Conservation (phyloP, 2,888 invertebrate species). For the Ligdia adustata region DNA sequence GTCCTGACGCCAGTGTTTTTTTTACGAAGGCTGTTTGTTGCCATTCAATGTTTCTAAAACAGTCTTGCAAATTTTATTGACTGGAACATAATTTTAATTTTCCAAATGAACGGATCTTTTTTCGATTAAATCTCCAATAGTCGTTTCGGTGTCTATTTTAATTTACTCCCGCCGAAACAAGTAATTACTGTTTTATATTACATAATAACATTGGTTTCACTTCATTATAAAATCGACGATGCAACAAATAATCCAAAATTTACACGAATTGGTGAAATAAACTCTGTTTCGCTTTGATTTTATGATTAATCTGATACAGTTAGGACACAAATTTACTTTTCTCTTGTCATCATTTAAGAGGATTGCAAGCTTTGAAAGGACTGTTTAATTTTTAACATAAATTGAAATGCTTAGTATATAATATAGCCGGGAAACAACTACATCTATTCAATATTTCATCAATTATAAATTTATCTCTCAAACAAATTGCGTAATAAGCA, state of each 20-base stretch:
- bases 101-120: not conserved
- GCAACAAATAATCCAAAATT: constrained; percentile 8
- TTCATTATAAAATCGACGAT: constrained; percentile 9
- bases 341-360: constrained; percentile 17
- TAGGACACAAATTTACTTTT: constrained; percentile 32
- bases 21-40: too few species aligned
- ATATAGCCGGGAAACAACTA: too few species aligned
- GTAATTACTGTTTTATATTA: not conserved
- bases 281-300: constrained; percentile 27
- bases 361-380: too few species aligned
- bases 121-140: not conserved
- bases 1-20: too few species aligned
- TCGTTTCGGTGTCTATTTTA: not conserved
- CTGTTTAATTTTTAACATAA: too few species aligned
- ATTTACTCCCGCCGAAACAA: not conserved
- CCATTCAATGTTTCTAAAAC: too few species aligned
- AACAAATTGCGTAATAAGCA: not conserved
- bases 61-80: not conserved
- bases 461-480: not conserved
- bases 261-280: constrained; percentile 9
- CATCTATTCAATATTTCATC: not conserved
- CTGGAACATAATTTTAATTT: not conserved
- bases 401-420: too few species aligned
- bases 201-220: not conserved
- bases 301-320: constrained; percentile 21